Conservation (phyloP, 2,797 vertebrate genomes). For the Myotis findleyi region DNA sequence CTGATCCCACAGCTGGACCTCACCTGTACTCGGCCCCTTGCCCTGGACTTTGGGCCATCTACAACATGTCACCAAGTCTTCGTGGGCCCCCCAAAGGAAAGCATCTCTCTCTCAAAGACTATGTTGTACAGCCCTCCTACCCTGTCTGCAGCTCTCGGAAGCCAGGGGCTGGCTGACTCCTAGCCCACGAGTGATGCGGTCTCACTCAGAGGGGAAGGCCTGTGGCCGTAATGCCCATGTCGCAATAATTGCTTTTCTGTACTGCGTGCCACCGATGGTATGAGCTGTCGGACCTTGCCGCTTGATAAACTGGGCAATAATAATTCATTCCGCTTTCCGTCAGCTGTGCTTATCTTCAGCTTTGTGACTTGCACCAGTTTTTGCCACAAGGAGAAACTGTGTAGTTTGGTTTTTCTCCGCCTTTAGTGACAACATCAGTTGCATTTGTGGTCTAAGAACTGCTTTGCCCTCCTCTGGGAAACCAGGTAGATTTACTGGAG, state of each 20-base stretch:
- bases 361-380: not conserved
- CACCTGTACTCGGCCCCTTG: no score
- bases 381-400: not conserved
- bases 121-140: rapidly evolving
- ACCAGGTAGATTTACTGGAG: not conserved
- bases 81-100: not conserved
- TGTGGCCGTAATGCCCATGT: not conserved
- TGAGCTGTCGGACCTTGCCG: not conserved
- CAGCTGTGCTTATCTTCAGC: not conserved
- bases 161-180: not conserved
- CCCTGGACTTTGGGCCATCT: not conserved
- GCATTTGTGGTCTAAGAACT: not conserved
- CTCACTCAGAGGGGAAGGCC: not conserved
- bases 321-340: not conserved
- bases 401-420: not conserved
- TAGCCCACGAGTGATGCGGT: rapidly evolving
- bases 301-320: not conserved
- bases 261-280: not conserved
- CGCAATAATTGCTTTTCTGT: not conserved
- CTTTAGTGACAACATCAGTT: not conserved
- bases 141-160: not conserved
- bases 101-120: not conserved
- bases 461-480: not conserved
- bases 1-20: not conserved
- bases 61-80: not conserved